A percentile compares a stretch with the other conserved stretches of the same genome.
These are phyloP conservation scores for Pammene aurita DNA, from an alignment of 2,888 invertebrate species.

Conservation along the genomic window DNA sequence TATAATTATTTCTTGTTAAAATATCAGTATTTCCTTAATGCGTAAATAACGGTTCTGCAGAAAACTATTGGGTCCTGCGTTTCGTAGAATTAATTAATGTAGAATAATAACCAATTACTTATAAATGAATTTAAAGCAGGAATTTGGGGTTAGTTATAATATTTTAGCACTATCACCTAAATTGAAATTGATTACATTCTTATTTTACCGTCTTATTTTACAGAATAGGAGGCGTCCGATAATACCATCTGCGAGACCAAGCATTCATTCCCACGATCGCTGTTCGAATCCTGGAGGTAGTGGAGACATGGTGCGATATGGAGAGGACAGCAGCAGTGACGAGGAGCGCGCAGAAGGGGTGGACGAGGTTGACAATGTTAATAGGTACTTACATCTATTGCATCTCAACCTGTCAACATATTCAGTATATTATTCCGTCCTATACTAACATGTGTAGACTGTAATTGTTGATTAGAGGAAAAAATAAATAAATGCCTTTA, in stretches of 20 bases:
- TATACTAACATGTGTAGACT: too few relatives aligned
- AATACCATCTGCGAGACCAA: conserved; percentile 60
- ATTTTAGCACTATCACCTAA: background rate
- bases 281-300: conserved; percentile 45
- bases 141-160: conserved; percentile 19
- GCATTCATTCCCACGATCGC: conserved; percentile 57
- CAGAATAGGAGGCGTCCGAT: conserved; percentile 55
- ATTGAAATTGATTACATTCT: background rate
- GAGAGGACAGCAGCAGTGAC: conserved; percentile 44
- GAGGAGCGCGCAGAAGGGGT: conserved; percentile 45
- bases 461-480: too few relatives aligned
- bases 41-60: too few relatives aligned
- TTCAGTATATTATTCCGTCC: too few relatives aligned
- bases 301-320: conserved; percentile 60
- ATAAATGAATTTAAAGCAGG: conserved; percentile 24
- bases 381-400: conserved; percentile 56
- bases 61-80: too few relatives aligned
- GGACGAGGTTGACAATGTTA: conserved; percentile 70
- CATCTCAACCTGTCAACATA: too few relatives aligned
- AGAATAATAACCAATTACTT: background rate
- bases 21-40: too few relatives aligned
- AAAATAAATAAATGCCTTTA: too few relatives aligned
- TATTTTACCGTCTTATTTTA: conserved; percentile 37
- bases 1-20: too few relatives aligned
- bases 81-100: too few relatives aligned